phyloP scores from a whole-genome alignment of 2,113 vertebrate species.

The Diadophis punctatus region DNA sequence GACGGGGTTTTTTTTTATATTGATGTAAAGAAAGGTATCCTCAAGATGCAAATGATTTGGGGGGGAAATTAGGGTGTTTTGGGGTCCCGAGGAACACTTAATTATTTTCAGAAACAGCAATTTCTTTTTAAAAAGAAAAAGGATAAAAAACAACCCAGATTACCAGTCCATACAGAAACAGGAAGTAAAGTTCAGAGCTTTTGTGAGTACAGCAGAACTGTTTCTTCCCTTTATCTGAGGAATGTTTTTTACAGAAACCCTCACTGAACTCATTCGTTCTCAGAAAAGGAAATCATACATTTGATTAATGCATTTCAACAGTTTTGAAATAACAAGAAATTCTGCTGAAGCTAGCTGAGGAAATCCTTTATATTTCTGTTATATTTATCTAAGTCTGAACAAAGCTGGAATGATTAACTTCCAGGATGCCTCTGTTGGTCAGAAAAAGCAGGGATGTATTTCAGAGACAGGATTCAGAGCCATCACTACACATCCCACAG shows the following conservation, averaged over 20 bases:
- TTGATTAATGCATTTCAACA: not conserved
- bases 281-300: constrained; percentile 43
- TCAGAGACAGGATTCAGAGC: not conserved
- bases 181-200: constrained; percentile 31
- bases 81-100: not conserved
- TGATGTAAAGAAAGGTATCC: not conserved
- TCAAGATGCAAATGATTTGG: not conserved
- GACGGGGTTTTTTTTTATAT: not conserved
- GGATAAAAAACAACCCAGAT: not conserved
- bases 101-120: not conserved
- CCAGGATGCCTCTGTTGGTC: not conserved
- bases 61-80: not conserved
- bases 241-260: constrained; percentile 38
- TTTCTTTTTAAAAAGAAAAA: not conserved
- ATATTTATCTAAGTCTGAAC: not conserved
- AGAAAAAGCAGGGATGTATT: not conserved
- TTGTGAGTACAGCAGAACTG: constrained; percentile 22
- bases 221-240: constrained; percentile 18
- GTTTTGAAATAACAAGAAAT: not conserved
- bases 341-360: not conserved
- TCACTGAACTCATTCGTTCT: constrained; percentile 40
- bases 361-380: not conserved
- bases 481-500: not conserved
- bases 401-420: not conserved
- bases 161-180: constrained; percentile 3